Conservation (phyloP, 2,888 invertebrate genomes). For the Drosophila melanosoma region DNA sequence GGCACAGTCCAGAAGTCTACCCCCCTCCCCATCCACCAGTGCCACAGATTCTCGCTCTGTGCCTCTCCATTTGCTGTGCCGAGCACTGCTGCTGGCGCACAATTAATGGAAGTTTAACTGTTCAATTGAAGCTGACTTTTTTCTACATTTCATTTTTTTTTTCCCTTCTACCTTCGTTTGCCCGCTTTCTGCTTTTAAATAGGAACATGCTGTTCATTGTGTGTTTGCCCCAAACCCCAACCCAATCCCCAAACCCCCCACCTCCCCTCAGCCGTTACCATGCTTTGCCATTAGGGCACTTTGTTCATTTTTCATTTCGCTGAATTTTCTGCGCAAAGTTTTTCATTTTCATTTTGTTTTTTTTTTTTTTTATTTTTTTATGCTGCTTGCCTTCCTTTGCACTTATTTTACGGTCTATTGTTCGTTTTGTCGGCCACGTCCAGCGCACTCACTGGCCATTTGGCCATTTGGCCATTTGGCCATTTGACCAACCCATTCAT, state of each 20-base stretch:
- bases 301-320: slow-evolving; percentile 83
- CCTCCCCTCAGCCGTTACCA: neutral
- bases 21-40: neutral
- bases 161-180: slow-evolving; percentile 20
- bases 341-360: slow-evolving; percentile 13
- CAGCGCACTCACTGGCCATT: slow-evolving; percentile 62
- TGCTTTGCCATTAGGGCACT: slow-evolving; percentile 73
- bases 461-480: slow-evolving; percentile 34
- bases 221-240: slow-evolving; percentile 9
- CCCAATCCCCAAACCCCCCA: too few species aligned
- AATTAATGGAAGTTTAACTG: slow-evolving; percentile 83
- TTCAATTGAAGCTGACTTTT: slow-evolving; percentile 79
- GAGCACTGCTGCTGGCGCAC: slow-evolving; percentile 58
- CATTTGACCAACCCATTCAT: slow-evolving; percentile 67
- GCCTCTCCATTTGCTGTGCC: neutral
- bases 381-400: slow-evolving; percentile 63
- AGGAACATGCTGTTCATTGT: slow-evolving; percentile 72
- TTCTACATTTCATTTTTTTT: slow-evolving; percentile 25
- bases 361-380: slow-evolving; percentile 6
- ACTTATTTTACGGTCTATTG: slow-evolving; percentile 84
- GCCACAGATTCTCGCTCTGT: slow-evolving; percentile 1
- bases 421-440: slow-evolving; percentile 76
- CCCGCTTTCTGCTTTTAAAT: slow-evolving; percentile 51
- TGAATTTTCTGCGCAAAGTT: slow-evolving; percentile 69
- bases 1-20: slow-evolving; percentile 33